These are phyloP conservation scores for Notamacropus eugenii DNA, from an alignment of 2,797 vertebrate species.

Conservation along the genomic window DNA sequence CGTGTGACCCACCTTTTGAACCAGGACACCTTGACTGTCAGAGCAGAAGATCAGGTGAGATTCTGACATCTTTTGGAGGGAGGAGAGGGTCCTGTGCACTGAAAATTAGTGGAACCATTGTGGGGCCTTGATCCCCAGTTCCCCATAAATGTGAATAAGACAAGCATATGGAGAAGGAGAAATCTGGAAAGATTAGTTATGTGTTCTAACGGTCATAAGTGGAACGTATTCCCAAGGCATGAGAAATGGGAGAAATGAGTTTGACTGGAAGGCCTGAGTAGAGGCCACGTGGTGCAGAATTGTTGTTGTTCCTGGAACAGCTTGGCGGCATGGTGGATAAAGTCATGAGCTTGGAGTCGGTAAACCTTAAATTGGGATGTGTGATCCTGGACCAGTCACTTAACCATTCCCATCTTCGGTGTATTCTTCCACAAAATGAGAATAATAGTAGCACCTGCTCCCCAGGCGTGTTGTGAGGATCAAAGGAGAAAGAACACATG, in stretches of 20 bases:
- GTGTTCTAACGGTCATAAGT: background rate
- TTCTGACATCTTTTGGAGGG: background rate
- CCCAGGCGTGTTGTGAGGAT: background rate
- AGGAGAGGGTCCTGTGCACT: background rate
- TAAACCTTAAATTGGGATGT: background rate
- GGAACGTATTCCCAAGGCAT: background rate
- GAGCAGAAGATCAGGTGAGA: conserved; percentile 96
- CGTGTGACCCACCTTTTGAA: conserved; percentile 95
- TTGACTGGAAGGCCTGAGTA: background rate
- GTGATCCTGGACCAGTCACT: background rate
- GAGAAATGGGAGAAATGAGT: background rate
- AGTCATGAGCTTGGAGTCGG: background rate
- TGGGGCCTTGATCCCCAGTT: background rate
- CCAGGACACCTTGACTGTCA: conserved; percentile 96
- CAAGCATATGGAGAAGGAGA: background rate
- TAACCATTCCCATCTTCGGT: background rate
- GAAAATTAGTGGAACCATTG: background rate
- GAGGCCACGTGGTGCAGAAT: background rate
- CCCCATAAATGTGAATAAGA: background rate
- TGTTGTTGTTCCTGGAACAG: background rate
- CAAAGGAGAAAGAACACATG: background rate
- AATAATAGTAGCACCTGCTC: background rate
- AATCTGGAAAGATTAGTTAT: background rate
- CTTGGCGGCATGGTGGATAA: background rate
- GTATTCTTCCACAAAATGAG: background rate